Base-by-base conservation (phyloP, 2,888 invertebrate species). In the Trachelus stipa region DNA sequence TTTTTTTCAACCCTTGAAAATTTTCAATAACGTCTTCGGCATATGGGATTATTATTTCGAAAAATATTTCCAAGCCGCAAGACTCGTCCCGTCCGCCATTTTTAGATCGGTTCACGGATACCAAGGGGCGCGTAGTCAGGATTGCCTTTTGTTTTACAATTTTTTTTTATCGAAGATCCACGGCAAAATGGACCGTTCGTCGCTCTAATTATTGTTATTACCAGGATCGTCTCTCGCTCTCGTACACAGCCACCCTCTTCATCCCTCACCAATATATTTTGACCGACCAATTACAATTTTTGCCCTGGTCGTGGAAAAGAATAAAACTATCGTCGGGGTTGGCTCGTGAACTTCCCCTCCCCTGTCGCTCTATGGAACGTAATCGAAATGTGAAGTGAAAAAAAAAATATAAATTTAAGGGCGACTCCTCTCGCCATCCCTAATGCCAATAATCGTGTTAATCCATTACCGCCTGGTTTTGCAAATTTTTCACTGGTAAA, bases 151-250 rank as follows among this genome's bases (percentile, higher is more conserved):
- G 68, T 83, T 84, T 81, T 77, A 77, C 79, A 76, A 56, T 34
- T 77, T 73, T 78, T 74, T 81, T 73, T 75, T 34, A 74, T 76
- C 80, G 80, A 81, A 76, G 78, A 79, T 79, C 79, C 78, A 81
- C 84, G 81, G 82, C 83, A 84, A 85, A 83, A 87, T 86, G 84
- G 87, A 81, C 87, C 87, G 88, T 88, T 88, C 87, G 87, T 87
- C 85, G 86, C 83, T 84, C 88, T 90, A 89, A 90, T 90, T 88
- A 90, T 90, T 90, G 87, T 90, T 90, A 90, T 90, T 90, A 90
- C 88, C 83, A 80, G 75, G 82, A 82, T 85, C 86, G 85, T 83
- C 84, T 81, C 84, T 31, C 31, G 84, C 82, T 84, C 85, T 85
- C 83, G 82, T 84, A 87, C 87, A 83, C 80, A 82, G 79, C 71